Base-by-base conservation (phyloP, 2,888 invertebrate genomes). In the Heteropelma amictum region DNA sequence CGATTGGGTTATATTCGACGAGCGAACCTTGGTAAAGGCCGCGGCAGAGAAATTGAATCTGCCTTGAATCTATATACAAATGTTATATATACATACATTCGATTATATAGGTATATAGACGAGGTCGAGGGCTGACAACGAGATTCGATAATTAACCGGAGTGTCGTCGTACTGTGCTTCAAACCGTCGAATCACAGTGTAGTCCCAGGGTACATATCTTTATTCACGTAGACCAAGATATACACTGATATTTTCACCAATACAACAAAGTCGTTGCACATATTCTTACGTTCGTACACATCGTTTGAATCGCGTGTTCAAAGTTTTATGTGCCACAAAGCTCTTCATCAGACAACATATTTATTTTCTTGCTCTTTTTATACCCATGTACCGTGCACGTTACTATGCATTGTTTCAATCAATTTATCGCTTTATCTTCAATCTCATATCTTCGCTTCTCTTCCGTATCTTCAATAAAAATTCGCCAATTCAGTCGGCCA, bases 131-230 rank as follows among this genome's bases (percentile, higher is more conserved):
- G 7, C 42, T 14, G 21, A 38, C 35, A 45, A 68, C 68, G 61
- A 69, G 28, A 73, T 73, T 63, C 63, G 42, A 73, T 69, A 69
- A 73, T 63, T 73, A 73, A 73, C 74, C 40, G 23, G 30, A 58
- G 58, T 53, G 47, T 45, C 63, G 23, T n/a, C 33, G 54, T 45
- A n/a, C 40, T 30, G 61, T 26, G 38, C 54, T 35, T 42, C 26
- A 23, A 45, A 12, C 33, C 33, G 26, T 38, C 47, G 26, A 61
- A 54, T 35, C 38, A 67, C 49, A 69, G 23, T 47, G 23, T 30
- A n/a, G 12, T 47, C 12, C 12, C n/a, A 1, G 26, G 1, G 26
- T 6, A 10, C n/a, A 0, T n/a, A n/a, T n/a, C n/a, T n/a, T n/a
- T n/a, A n/a, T n/a, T n/a, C n/a, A n/a, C n/a, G n/a, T n/a, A n/a